These are phyloP conservation scores for Archegozetes longisetosus DNA, from an alignment of 1,140 invertebrate species.

Conservation along the genomic window DNA sequence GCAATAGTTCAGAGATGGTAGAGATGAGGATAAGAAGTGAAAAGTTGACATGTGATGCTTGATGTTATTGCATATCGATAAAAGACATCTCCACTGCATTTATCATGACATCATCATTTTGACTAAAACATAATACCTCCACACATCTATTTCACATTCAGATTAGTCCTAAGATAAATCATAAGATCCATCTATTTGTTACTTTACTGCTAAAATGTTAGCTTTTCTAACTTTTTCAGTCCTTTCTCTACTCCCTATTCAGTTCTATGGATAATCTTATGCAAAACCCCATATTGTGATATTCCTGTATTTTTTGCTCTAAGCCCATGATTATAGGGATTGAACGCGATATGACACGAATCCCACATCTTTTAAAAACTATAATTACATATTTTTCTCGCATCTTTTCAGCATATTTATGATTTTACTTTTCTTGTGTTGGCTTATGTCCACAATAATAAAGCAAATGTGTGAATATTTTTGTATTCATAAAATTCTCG, in stretches of 20 bases:
- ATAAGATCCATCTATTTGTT: not conserved
- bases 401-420: not conserved
- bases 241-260: not conserved
- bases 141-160: not conserved
- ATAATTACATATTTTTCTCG: not conserved
- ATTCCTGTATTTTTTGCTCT: not conserved
- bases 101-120: not conserved
- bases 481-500: not conserved
- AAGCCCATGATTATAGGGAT: not conserved
- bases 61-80: not conserved
- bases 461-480: not conserved
- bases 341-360: not conserved
- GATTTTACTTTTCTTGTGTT: not conserved
- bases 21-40: not conserved
- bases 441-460: not conserved
- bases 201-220: not conserved
- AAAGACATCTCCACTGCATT: not conserved
- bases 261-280: not conserved
- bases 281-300: not conserved
- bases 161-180: not conserved
- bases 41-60: not conserved
- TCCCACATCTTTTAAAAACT: not conserved
- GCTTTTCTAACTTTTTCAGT: not conserved
- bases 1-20: not conserved
- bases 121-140: not conserved